Evolutionary conservation across 1,140 invertebrate genomes (phyloP), one percentile per base, ranked within the genome.

Genomic region (Eueides isabella): DNA sequence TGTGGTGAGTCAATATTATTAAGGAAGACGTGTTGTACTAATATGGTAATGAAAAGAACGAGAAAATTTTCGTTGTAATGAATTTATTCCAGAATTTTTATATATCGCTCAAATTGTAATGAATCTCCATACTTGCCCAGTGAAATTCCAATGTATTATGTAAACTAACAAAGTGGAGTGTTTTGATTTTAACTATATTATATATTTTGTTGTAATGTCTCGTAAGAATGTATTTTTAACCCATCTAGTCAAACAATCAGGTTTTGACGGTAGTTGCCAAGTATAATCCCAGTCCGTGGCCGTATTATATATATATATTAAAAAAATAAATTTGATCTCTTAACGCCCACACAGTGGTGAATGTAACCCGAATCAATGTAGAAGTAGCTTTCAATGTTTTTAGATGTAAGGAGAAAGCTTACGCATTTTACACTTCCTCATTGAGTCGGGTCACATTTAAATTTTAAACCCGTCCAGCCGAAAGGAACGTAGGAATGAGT

Each of bases 341-440:
- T 72, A 76, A 75, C 71, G 72, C 75, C 79, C 74, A 74, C 72
- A 61, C 77, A 68, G 44, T 66, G 61, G 75, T 44, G 71, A 72
- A 78, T 85, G 78, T 82, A 82, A 86, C 75, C 64, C 82, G 84
- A 65, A 70, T 81, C 79, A 83, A 85, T 89, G 35, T 62, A 82
- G 77, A 86, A 84, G 81, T 75, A 19, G 87, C 87, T 89, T 89
- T 85, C 83, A 48, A 80, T 90, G 85, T 88, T 80, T 80, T 64
- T 87, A 82, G 75, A 80, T 82, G 61, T 86, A 74, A 82, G 75
- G 72, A 77, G 44, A 81, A 78, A 74, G 84, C 86, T 85, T 88
- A 35, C 75, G 44, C 75, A 63, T 71, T 71, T 61, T 72, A 79
- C 65, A 72, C 80, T 85, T 81, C 78, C 82, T 31, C 65, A 85